These are phyloP conservation scores for Balaeniceps rex DNA, from an alignment of 2,113 vertebrate genomes.

Conservation along the genomic window DNA sequence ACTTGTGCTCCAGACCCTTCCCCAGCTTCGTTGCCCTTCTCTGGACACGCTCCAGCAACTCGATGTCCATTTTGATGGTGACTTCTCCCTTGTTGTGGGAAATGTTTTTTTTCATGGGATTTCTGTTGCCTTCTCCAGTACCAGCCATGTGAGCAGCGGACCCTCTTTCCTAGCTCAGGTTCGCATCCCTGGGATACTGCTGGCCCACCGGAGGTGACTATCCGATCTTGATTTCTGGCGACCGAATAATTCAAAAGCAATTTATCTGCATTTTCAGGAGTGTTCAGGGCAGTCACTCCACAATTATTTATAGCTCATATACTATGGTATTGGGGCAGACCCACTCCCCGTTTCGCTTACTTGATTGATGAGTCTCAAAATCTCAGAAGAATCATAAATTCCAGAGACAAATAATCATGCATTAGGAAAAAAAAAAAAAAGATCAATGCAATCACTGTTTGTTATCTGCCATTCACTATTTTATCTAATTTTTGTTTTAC, in stretches of 20 bases:
- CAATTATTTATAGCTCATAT: background rate
- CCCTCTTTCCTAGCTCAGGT: background rate
- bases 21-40: too few relatives aligned
- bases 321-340: background rate
- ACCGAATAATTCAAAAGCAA: background rate
- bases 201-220: background rate
- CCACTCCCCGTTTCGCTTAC: background rate
- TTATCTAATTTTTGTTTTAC: background rate
- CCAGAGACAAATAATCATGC: background rate
- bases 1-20: too few relatives aligned
- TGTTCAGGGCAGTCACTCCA: background rate
- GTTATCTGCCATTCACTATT: background rate
- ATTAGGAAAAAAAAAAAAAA: background rate
- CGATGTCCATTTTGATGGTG: too few relatives aligned
- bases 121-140: background rate
- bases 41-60: too few relatives aligned
- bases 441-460: background rate
- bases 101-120: background rate
- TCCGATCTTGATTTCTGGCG: background rate
- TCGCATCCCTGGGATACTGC: background rate
- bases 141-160: background rate
- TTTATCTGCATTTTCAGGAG: constrained; percentile 27
- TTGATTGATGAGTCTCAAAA: constrained; percentile 16
- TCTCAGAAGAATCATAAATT: constrained; percentile 34
- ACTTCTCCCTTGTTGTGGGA: background rate